A percentile compares a stretch with the other conserved stretches of the same genome.
phyloP scores from a whole-genome alignment of 1,140 invertebrate species.

The Tribolium castaneum region DNA sequence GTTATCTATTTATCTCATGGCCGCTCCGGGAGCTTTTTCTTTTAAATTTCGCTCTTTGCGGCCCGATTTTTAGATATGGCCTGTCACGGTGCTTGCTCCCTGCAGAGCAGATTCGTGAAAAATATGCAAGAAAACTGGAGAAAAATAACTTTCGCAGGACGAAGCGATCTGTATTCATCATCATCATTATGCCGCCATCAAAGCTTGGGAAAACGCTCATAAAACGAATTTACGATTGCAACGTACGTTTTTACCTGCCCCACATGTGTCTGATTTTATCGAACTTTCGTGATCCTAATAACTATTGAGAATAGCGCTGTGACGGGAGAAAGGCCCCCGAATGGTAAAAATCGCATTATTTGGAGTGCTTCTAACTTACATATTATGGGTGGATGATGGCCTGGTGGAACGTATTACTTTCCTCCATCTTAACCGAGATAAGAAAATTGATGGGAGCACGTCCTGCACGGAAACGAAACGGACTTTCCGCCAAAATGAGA shows the following conservation, averaged over 20 bases:
- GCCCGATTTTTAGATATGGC: constrained; percentile 11
- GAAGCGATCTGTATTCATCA: constrained; percentile 17
- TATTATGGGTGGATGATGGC: constrained; percentile 22
- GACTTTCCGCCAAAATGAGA: constrained; percentile 45
- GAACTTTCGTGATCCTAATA: constrained; percentile 34
- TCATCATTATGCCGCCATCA: constrained; percentile 16
- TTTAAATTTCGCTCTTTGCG: constrained; percentile 31
- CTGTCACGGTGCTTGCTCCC: background rate
- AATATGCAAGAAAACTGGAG: background rate
- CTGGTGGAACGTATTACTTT: constrained; percentile 42
- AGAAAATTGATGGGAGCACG: constrained; percentile 49
- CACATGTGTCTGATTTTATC: constrained; percentile 34
- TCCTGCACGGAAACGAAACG: constrained; percentile 44
- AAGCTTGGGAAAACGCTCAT: background rate
- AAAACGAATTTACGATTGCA: constrained; percentile 25
- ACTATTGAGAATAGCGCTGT: constrained; percentile 3
- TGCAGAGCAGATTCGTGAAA: background rate
- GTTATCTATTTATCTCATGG: constrained; percentile 45
- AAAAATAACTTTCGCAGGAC: constrained; percentile 4
- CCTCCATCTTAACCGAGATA: constrained; percentile 46
- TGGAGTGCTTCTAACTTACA: constrained; percentile 19
- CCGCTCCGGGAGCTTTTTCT: constrained; percentile 38
- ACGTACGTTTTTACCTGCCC: constrained; percentile 29
- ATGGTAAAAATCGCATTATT: constrained; percentile 28
- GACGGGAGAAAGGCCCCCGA: constrained; percentile 1